These are phyloP conservation scores for Scaptomyza hsui DNA, from an alignment of 1,140 invertebrate species.

Conservation along the genomic window DNA sequence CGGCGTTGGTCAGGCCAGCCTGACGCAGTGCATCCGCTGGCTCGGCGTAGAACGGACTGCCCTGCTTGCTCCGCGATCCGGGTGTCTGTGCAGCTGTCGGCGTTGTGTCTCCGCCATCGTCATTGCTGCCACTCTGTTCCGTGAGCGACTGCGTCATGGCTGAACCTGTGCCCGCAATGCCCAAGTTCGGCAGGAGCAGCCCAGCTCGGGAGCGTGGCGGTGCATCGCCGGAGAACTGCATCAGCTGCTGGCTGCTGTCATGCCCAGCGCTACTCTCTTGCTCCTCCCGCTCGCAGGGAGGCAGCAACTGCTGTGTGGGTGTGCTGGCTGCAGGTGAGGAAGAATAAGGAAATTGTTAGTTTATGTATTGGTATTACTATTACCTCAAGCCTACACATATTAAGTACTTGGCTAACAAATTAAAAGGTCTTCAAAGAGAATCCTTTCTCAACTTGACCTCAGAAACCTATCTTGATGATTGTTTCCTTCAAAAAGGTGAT, in stretches of 20 bases:
- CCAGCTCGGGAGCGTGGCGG: slow-evolving; percentile 71
- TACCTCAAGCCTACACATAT: too few relatives aligned
- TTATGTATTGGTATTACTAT: too few relatives aligned
- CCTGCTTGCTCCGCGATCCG: slow-evolving; percentile 84
- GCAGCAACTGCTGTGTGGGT: slow-evolving; percentile 85
- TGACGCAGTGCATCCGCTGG: slow-evolving; percentile 92
- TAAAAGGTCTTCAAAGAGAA: too few relatives aligned
- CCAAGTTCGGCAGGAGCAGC: slow-evolving; percentile 62
- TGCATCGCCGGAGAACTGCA: slow-evolving; percentile 71
- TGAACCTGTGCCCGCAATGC: not conserved
- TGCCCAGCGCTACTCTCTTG: slow-evolving; percentile 22
- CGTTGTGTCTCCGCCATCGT: slow-evolving; percentile 62
- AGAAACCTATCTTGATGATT: too few relatives aligned
- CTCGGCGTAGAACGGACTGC: slow-evolving; percentile 95
- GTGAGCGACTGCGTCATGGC: slow-evolving; percentile 64
- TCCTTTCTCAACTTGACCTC: too few relatives aligned
- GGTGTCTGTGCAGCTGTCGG: slow-evolving; percentile 74
- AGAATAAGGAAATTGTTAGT: too few relatives aligned
- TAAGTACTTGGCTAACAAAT: too few relatives aligned
- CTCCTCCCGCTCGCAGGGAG: slow-evolving; percentile 77
- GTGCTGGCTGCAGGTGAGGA: slow-evolving; percentile 75
- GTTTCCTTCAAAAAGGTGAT: too few relatives aligned
- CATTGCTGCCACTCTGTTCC: slow-evolving; percentile 20
- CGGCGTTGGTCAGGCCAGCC: slow-evolving; percentile 83
- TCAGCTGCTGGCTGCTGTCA: slow-evolving; percentile 61